phyloP scores from a whole-genome alignment of 1,140 invertebrate species.

The Achatina immaculata region DNA sequence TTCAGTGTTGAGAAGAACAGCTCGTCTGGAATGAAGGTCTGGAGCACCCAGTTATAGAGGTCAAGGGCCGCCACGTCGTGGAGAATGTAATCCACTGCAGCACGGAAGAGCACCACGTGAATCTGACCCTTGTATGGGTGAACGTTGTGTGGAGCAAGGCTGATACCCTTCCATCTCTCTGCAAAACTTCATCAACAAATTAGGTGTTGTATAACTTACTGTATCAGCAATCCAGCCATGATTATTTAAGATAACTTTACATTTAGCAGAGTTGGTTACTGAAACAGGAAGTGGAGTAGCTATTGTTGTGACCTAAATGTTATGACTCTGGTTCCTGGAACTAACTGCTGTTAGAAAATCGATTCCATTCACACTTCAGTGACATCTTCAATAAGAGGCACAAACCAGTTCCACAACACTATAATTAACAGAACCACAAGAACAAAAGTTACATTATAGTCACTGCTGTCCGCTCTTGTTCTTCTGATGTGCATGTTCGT shows the following conservation, averaged over 20 bases:
- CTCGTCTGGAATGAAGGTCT: slow-evolving; percentile 60
- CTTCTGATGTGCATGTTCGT: no score
- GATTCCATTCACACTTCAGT: no score
- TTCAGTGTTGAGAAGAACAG: slow-evolving; percentile 56
- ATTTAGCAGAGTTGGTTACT: background rate
- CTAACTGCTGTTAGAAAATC: no score
- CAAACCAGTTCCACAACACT: no score
- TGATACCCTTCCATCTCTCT: slow-evolving; percentile 23
- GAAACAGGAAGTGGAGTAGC: background rate
- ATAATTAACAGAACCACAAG: no score
- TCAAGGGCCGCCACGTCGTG: slow-evolving; percentile 42
- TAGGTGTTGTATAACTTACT: no score
- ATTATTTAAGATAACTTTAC: background rate
- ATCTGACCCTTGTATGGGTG: slow-evolving; percentile 55
- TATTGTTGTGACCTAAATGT: no score
- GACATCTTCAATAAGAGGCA: no score
- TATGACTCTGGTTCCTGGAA: no score
- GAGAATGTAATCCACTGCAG: slow-evolving; percentile 55
- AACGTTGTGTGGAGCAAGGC: slow-evolving; percentile 50
- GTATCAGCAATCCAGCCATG: background rate
- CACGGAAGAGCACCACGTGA: slow-evolving; percentile 53
- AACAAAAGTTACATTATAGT: no score
- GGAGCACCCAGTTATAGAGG: slow-evolving; percentile 54
- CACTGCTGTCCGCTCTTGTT: no score
- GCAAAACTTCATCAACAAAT: slow-evolving; percentile 30